A percentile compares a stretch with the other conserved stretches of the same genome.
Conservation (phyloP, 2,888 invertebrate species). For the Andrena trimmerana region DNA sequence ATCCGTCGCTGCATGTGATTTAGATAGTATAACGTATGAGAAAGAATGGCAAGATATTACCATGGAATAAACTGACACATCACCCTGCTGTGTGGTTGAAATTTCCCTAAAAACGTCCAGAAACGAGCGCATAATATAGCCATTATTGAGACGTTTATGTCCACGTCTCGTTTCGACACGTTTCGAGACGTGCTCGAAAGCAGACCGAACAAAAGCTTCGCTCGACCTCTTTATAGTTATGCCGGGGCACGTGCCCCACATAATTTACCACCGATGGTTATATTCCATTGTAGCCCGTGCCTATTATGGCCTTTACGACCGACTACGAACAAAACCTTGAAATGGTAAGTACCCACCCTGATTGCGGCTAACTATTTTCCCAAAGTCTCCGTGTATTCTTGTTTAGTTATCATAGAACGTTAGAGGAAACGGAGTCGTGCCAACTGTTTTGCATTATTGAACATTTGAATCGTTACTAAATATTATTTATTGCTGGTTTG, state of each 20-base stretch:
- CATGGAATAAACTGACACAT: background rate
- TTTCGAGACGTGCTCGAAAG: constrained; percentile 46
- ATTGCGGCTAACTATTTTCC: constrained; percentile 57
- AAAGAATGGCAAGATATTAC: background rate
- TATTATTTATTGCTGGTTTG: background rate
- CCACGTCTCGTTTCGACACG: constrained; percentile 28
- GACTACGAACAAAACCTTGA: constrained; percentile 68
- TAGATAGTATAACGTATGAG: too few relatives aligned
- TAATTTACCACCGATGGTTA: constrained; percentile 82
- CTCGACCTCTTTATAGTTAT: constrained; percentile 79
- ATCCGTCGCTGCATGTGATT: too few relatives aligned
- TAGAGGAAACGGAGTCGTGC: background rate
- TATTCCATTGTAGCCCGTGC: constrained; percentile 79
- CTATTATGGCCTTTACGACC: constrained; percentile 79
- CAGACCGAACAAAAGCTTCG: constrained; percentile 69
- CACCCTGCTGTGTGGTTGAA: background rate
- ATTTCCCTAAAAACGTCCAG: constrained; percentile 32
- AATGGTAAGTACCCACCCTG: constrained; percentile 71
- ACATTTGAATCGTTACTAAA: background rate
- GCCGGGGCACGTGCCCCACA: constrained; percentile 79
- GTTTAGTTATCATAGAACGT: background rate
- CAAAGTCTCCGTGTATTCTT: constrained; percentile 37
- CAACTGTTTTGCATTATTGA: too few relatives aligned
- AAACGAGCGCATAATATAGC: constrained; percentile 71
- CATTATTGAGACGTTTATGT: constrained; percentile 66